A percentile compares a stretch with the other conserved stretches of the same genome.
These are phyloP conservation scores for Pristionchus japonicus DNA, from an alignment of 2,888 invertebrate species.

Conservation along the genomic window DNA sequence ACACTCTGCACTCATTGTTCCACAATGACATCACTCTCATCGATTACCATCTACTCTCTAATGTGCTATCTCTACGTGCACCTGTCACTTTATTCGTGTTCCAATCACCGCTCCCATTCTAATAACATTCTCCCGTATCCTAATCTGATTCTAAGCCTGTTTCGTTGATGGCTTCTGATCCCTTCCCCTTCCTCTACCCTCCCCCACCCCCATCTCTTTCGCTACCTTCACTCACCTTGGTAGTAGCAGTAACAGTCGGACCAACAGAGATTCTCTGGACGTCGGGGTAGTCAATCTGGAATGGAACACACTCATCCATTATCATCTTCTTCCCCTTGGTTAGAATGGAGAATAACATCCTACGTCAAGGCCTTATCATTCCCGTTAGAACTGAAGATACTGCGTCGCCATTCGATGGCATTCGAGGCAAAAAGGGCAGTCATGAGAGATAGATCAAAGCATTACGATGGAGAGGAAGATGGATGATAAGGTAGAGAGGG, in stretches of 20 bases:
- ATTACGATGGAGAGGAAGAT: neutral
- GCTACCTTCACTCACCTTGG: neutral
- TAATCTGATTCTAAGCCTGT: neutral
- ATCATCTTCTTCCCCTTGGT: neutral
- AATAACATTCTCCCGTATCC: neutral
- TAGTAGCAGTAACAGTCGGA: conserved; percentile 21
- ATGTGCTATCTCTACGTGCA: neutral
- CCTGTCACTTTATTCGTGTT: neutral
- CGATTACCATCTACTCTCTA: neutral
- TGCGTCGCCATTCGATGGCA: neutral
- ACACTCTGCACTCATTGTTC: neutral
- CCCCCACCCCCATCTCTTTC: neutral
- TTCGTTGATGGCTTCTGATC: neutral
- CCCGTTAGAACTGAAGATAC: neutral
- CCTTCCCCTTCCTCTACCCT: neutral
- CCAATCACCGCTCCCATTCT: neutral
- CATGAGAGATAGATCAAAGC: neutral
- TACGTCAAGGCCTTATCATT: neutral
- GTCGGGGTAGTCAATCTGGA: conserved; percentile 65
- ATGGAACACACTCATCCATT: neutral
- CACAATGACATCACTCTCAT: neutral
- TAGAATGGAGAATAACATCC: neutral
- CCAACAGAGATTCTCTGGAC: conserved; percentile 45
- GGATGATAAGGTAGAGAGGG: neutral
- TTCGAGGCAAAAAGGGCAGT: conserved; percentile 8